phyloP scores from a whole-genome alignment of 2,113 vertebrate genomes.

The Pteruthius melanotis region DNA sequence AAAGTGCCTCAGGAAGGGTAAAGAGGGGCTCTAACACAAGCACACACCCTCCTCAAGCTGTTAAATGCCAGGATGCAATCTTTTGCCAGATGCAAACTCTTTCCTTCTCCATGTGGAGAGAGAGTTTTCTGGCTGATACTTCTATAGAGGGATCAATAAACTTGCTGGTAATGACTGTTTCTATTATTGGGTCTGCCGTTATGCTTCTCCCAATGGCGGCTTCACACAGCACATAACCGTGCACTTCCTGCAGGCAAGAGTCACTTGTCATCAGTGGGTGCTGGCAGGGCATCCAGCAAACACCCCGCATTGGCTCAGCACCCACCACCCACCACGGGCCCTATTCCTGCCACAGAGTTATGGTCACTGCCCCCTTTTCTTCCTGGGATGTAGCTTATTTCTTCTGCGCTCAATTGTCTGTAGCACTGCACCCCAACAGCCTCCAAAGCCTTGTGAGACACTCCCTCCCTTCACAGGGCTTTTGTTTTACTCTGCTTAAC shows the following conservation, averaged over 20 bases:
- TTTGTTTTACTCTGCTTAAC: not conserved
- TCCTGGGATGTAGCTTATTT: not conserved
- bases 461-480: not conserved
- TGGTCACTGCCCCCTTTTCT: not conserved
- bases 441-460: not conserved
- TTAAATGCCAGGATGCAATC: not conserved
- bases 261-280: not conserved
- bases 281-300: not conserved
- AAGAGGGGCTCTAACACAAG: not conserved
- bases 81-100: too few relatives aligned
- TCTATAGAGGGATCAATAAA: slow-evolving; percentile 80
- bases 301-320: too few relatives aligned
- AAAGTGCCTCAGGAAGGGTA: not conserved
- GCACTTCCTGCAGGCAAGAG: slow-evolving; percentile 70
- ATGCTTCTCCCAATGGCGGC: slow-evolving; percentile 62
- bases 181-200: slow-evolving; percentile 71
- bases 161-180: slow-evolving; percentile 74
- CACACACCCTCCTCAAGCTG: rapidly evolving
- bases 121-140: slow-evolving; percentile 75
- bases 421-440: not conserved
- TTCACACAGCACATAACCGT: slow-evolving; percentile 77
- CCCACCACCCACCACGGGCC: not conserved
- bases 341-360: not conserved
- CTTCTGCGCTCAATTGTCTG: not conserved
- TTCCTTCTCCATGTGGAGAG: too few relatives aligned